A percentile compares a stretch with the other conserved stretches of the same genome.
Conservation (phyloP, 1,140 invertebrate species). For the Penaeus indicus region DNA sequence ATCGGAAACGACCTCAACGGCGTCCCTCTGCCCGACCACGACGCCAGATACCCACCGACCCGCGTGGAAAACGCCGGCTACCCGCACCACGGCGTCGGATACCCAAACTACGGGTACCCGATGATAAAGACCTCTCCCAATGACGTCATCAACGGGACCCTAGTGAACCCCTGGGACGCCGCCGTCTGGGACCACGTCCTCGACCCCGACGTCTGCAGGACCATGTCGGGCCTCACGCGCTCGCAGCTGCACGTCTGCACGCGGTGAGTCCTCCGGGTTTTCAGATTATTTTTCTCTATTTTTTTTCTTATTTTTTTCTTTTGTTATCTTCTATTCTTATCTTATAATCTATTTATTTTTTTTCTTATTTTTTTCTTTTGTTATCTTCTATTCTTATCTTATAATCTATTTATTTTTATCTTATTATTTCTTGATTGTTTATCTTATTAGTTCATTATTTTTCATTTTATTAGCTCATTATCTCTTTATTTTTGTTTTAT, state of each 20-base stretch:
- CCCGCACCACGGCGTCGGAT: neutral
- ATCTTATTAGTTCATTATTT: too few relatives aligned
- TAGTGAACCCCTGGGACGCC: conserved; percentile 45
- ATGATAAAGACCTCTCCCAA: conserved; percentile 43
- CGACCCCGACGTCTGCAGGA: conserved; percentile 44
- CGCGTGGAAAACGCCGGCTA: conserved; percentile 7
- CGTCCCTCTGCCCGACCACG: neutral
- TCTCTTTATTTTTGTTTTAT: too few relatives aligned
- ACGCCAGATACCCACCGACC: conserved; percentile 23
- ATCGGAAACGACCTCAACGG: neutral
- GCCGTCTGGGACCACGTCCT: conserved; percentile 42
- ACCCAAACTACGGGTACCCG: conserved; percentile 54
- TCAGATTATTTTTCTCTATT: too few relatives aligned
- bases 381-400: too few relatives aligned
- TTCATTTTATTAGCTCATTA: too few relatives aligned
- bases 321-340: too few relatives aligned
- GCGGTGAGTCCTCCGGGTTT: neutral
- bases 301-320: too few relatives aligned
- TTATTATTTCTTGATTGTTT: too few relatives aligned
- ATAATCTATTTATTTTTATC: too few relatives aligned
- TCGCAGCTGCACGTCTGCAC: conserved; percentile 29
- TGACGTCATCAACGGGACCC: conserved; percentile 46
- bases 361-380: too few relatives aligned
- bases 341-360: too few relatives aligned
- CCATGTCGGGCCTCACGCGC: conserved; percentile 37